Base-by-base conservation (phyloP, 1,140 invertebrate species). In the Venturia canescens region DNA sequence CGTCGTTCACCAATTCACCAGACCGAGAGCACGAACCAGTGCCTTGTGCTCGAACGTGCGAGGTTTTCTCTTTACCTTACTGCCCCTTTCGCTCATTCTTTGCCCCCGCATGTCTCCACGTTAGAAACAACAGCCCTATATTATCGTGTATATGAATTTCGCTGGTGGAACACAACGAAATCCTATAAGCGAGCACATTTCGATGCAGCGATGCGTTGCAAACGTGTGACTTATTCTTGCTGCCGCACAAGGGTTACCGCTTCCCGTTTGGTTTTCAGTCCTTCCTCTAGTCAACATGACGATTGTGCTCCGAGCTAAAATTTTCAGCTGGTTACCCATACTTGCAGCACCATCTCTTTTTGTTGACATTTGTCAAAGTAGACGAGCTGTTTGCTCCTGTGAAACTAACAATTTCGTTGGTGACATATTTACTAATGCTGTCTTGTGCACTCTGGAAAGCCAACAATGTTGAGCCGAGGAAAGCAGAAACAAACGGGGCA, bases 61-160 rank as follows among this genome's bases (percentile, higher is more conserved):
- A 85, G 83, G 87, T 86, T 85, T 84, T 78, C 83, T 78, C 72
- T 86, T 84, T 81, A 82, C 80, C 82, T 83, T 84, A 80, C 85
- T 84, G 79, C 71, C 70, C 21, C 70, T 48, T 26, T 27, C 27
- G 29, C 26, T 38, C 34, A 7, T 34, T 38, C 67, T 50, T 74
- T 27, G 18, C 53, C 31, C n/a, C 48, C 9, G 2, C 29, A 15
- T n/a, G 21, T 15, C 11, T 11, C 60, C n/a, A 21, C 27, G 16
- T 63, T 26, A 13, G 23, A 1, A 63, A 63, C 60, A 63, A 23
- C 16, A 63, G 60, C 60, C 23, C 60, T 63, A 63, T 27, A 3
- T 63, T 27, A 23, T 23, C 27, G 7, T 26, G 15, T 27, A 15
- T 63, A 63, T 27, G 6, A 13, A 27, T 63, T 26, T 63, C 60